Base-by-base conservation (phyloP, 2,113 vertebrate species). In the Calonectris borealis region DNA sequence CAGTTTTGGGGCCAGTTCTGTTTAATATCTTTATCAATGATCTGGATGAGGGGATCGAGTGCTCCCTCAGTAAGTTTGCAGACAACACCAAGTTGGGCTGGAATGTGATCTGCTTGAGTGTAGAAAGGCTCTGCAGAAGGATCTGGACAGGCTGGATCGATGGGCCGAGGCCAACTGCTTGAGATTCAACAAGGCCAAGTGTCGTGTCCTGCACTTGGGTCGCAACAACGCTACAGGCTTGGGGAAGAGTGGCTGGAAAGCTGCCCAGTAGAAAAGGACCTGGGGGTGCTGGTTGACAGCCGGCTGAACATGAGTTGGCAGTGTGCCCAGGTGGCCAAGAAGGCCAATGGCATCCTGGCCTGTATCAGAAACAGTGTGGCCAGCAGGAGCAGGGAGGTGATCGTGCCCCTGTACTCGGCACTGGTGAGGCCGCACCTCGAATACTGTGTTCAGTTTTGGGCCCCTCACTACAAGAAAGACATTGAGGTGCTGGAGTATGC, bases 181-280 rank as follows among this genome's bases (percentile, higher is more conserved):
- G 21, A 48, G 5, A 2, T 2, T 79, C 13, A 32, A 38, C 32
- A 62, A 40, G 0, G 1, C 5, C 3, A 17, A 52, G 5, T 32
- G 29, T 3, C 0, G 3, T 22, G 48, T 44, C 72, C 55, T 48
- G 34, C 10, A 9, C 25, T 36, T 76, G 4, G 10, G 34, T 10
- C 34, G 48, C 6, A 36, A 8, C 42, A 36, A 3, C 3, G 2
- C 14, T 36, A 40, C 14, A 42, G 29, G 14, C 25, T 0, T 2
- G 20, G 51, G 20, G 3, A 78, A 27, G 34, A 42, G 21, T 7
- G 9, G 5, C 12, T 78, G 65, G 38, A 72, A n/a, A 78, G 24
- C 12, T 29, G 3, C 34, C 20, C 6, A 4, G 15, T 9, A 6
- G 26, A 29, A 55, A 79, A 66, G 26, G 18, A 34, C 18, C 31